Evolutionary conservation across 2,797 vertebrate species (phyloP), one percentile per base, ranked within the genome.

Genomic region (Hylomyscus alleni): DNA sequence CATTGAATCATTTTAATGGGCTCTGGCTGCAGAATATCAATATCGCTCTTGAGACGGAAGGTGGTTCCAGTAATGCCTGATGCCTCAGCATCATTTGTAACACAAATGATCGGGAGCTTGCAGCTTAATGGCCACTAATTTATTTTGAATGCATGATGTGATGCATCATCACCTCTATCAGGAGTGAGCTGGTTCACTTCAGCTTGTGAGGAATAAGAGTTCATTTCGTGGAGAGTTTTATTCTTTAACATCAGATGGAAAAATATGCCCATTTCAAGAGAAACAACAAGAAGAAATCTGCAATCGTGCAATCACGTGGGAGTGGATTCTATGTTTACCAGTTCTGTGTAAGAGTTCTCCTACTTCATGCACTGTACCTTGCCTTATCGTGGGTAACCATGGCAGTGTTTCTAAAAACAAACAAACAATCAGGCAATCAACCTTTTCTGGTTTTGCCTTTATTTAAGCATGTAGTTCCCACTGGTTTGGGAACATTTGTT

Each of bases 121-220:
- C 94, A 54, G 96, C 94, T 98, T 98, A 98, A 97, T 97, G 89
- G 92, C 11, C 40, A 93, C 89, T 97, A 97, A 98, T 98, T 98
- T 98, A 97, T 97, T 98, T 98, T 97, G 97, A 97, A 98, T 98
- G 97, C 97, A 95, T 98, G 97, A 97, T 95, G 96, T 98, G 97
- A 97, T 96, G 82, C 72, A 95, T 97, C 72, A 95, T 97, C 75
- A 58, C 19, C 67, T 77, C 95, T 76, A 87, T 98, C 98, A 98
- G 88, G 91, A 96, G 56, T 93, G 94, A 98, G 67, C 90, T 13
- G 10, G 29, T 97, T 98, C 90, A 80, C 15, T 58, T 97, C 91
- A 75, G 52, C 69, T 44, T 11, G 24, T 65, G 40, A 47, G 94
- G 78, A 95, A 78, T 85, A 97, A 96, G 20, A 84, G 50, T 97